These are phyloP conservation scores for Enteromius paludinosus DNA, from an alignment of 2,797 vertebrate genomes.

Conservation along the genomic window DNA sequence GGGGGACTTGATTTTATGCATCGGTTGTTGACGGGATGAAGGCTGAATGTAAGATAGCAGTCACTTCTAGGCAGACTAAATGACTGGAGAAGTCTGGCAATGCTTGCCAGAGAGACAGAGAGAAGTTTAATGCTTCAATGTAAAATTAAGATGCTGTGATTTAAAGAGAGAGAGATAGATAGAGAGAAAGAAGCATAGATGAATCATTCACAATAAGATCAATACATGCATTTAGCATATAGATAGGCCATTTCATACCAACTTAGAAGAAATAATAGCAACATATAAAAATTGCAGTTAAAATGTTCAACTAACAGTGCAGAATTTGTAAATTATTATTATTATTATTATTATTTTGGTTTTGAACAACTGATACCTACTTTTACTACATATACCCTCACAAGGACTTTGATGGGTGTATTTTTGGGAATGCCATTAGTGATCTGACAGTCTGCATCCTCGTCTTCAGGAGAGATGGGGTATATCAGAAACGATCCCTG, in stretches of 20 bases:
- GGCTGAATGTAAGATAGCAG: neutral
- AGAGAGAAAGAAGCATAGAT: neutral
- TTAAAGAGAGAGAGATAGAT: neutral
- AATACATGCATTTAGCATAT: neutral
- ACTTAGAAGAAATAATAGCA: neutral
- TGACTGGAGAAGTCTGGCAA: neutral
- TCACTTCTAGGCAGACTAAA: neutral
- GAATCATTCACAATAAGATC: neutral
- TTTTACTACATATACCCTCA: conserved; percentile 90
- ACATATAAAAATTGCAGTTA: neutral
- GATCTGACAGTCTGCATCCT: conserved; percentile 74
- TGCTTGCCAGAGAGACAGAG: neutral
- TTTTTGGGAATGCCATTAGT: conserved; percentile 87
- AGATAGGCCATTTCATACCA: neutral
- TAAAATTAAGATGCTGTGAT: neutral
- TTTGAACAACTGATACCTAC: conserved; percentile 67
- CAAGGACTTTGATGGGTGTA: conserved; percentile 86
- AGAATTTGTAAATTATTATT: neutral
- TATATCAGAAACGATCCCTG: conserved; percentile 94
- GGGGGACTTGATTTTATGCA: neutral
- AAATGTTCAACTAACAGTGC: neutral
- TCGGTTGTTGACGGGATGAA: too few relatives aligned
- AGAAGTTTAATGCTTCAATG: neutral
- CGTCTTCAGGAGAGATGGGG: conserved; percentile 75
- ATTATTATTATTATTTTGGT: too few relatives aligned